Conservation (phyloP, 2,113 vertebrate genomes). For the Peromyscus polionotus region DNA sequence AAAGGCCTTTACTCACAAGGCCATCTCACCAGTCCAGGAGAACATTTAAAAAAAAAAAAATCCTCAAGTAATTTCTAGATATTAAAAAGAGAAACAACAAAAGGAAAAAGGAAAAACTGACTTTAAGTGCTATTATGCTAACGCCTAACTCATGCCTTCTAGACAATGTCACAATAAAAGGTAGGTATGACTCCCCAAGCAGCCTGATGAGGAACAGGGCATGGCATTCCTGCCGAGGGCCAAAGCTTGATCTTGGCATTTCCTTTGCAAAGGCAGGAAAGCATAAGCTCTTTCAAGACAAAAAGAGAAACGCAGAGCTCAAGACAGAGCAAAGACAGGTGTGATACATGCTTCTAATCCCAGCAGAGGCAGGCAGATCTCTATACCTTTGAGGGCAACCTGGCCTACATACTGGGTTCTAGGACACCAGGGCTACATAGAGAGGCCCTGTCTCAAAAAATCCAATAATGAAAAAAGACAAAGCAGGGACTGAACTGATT, state of each 20-base stretch:
- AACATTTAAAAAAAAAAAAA: background rate
- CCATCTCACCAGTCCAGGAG: background rate
- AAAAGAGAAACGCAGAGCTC: background rate
- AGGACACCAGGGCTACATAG: background rate
- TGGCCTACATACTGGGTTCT: background rate
- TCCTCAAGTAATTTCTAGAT: slow-evolving; percentile 48
- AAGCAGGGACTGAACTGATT: slow-evolving; percentile 52
- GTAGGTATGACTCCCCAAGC: background rate
- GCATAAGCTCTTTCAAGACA: background rate
- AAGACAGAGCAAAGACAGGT: background rate
- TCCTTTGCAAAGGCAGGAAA: slow-evolving; percentile 16
- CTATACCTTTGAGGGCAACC: background rate
- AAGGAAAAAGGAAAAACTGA: slow-evolving; percentile 36
- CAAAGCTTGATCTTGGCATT: background rate
- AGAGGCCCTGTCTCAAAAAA: background rate
- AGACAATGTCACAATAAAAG: slow-evolving; percentile 14
- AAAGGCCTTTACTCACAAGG: background rate
- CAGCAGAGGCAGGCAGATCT: background rate
- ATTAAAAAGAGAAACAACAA: slow-evolving; percentile 40
- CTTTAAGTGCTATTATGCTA: slow-evolving; percentile 28
- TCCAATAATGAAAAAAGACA: background rate
- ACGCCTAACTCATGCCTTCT: background rate
- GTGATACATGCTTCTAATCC: background rate
- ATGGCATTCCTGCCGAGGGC: background rate
- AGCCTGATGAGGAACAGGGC: background rate